phyloP scores from a whole-genome alignment of 2,113 vertebrate species.

The Epinephelus lanceolatus region DNA sequence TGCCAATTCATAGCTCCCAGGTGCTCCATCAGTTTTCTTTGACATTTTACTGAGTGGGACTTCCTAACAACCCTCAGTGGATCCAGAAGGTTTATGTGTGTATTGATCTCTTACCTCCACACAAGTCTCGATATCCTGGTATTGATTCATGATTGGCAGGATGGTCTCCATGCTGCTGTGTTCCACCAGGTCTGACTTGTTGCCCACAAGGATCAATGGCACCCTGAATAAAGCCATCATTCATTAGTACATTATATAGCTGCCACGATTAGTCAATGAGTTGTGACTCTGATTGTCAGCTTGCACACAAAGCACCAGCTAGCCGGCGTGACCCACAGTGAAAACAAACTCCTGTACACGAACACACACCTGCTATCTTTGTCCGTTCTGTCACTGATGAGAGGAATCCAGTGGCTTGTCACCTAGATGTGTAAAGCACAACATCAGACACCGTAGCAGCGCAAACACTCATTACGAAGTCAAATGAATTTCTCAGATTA shows the following conservation, averaged over 20 bases:
- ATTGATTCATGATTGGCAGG: constrained; percentile 99
- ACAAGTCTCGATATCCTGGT: constrained; percentile 98
- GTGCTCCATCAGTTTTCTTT: constrained; percentile 5
- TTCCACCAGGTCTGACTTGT: constrained; percentile 98
- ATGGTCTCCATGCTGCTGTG: constrained; percentile 99
- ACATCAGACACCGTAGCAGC: constrained; percentile 15
- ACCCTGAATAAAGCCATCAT: constrained; percentile 81
- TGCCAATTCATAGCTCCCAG: constrained; percentile 7
- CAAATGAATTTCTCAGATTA: neutral
- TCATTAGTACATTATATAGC: neutral
- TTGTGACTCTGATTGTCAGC: neutral
- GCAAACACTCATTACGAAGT: constrained; percentile 1
- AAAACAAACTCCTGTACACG: constrained; percentile 3
- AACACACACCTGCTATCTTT: constrained; percentile 96
- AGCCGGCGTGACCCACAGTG: neutral
- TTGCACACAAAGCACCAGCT: neutral
- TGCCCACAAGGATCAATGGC: constrained; percentile 96
- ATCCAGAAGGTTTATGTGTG: neutral
- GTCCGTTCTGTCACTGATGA: constrained; percentile 97
- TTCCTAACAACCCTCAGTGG: neutral
- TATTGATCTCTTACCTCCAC: constrained; percentile 89
- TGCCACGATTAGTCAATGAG: neutral
- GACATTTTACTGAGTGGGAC: neutral
- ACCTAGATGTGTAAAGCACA: constrained; percentile 83
- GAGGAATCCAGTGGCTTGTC: constrained; percentile 98